Conservation (phyloP, 2,797 vertebrate species). For the Etheostoma perlongum region DNA sequence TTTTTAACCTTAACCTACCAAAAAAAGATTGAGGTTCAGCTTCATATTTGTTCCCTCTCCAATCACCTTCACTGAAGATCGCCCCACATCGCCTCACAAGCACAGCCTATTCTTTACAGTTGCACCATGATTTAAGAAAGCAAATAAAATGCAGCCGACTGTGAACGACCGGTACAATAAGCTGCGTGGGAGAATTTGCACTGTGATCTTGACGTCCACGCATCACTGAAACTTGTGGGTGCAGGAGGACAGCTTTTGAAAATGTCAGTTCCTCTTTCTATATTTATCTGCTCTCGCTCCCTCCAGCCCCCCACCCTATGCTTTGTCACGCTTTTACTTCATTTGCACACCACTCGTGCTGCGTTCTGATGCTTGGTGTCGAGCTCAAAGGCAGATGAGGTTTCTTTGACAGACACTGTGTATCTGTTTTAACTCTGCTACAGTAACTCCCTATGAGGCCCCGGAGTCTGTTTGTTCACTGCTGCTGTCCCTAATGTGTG, state of each 20-base stretch:
- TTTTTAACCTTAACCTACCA: not conserved
- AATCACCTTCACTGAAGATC: slow-evolving; percentile 15
- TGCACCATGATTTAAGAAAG: slow-evolving; percentile 39
- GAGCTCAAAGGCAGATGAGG: slow-evolving; percentile 27
- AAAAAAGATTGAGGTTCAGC: slow-evolving; percentile 8
- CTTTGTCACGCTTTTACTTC: slow-evolving; percentile 67
- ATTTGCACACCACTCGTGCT: slow-evolving; percentile 39
- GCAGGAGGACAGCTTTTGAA: slow-evolving; percentile 76
- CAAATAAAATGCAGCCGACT: slow-evolving; percentile 59
- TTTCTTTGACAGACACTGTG: slow-evolving; percentile 28
- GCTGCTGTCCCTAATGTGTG: slow-evolving; percentile 8
- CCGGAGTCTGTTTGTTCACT: slow-evolving; percentile 22
- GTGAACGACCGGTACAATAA: slow-evolving; percentile 53
- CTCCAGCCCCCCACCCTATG: slow-evolving; percentile 22
- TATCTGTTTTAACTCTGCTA: slow-evolving; percentile 46
- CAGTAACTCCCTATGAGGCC: slow-evolving; percentile 25
- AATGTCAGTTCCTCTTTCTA: slow-evolving; percentile 83
- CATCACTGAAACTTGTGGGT: slow-evolving; percentile 76
- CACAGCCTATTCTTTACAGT: slow-evolving; percentile 22
- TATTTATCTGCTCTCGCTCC: slow-evolving; percentile 63
- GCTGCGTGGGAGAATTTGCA: slow-evolving; percentile 69
- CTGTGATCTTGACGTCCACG: slow-evolving; percentile 74
- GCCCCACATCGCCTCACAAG: slow-evolving; percentile 16
- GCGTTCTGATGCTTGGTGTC: slow-evolving; percentile 24
- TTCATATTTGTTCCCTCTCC: not conserved